These are phyloP conservation scores for Folsomia candida DNA, from an alignment of 2,888 invertebrate genomes.

Conservation along the genomic window DNA sequence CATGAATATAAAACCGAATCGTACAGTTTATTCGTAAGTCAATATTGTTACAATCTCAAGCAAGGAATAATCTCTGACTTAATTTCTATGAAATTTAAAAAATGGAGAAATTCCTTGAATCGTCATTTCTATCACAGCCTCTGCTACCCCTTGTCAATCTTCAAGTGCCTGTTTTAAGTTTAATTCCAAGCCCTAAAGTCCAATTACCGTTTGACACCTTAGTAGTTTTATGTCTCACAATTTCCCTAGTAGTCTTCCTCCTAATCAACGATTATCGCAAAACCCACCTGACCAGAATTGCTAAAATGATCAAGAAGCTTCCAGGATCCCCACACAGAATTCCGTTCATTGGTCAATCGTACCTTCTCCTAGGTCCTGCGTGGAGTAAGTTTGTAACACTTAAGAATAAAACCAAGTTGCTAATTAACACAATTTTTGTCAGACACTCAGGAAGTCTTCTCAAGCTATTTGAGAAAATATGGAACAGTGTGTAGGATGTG, in stretches of 20 bases:
- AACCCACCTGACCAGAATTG: not conserved
- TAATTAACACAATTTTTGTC: not conserved
- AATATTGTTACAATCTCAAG: too few species aligned
- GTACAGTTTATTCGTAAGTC: too few species aligned
- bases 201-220: too few species aligned
- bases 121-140: too few species aligned
- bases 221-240: too few species aligned
- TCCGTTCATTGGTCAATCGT: not conserved
- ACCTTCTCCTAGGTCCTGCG: not conserved
- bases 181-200: too few species aligned
- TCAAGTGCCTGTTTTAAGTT: too few species aligned
- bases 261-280: not conserved
- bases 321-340: not conserved
- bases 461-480: not conserved
- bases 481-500: not conserved
- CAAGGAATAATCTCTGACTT: too few species aligned
- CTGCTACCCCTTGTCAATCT: too few species aligned
- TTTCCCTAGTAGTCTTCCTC: not conserved
- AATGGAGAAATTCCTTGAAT: too few species aligned
- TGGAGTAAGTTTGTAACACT: not conserved
- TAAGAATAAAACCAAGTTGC: not conserved
- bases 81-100: too few species aligned
- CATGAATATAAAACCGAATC: too few species aligned
- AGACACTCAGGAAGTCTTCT: not conserved
- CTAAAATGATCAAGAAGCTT: not conserved